A percentile compares a stretch with the other conserved stretches of the same genome.
Conservation (phyloP, 2,888 invertebrate genomes). For the Nowickia ferox region DNA sequence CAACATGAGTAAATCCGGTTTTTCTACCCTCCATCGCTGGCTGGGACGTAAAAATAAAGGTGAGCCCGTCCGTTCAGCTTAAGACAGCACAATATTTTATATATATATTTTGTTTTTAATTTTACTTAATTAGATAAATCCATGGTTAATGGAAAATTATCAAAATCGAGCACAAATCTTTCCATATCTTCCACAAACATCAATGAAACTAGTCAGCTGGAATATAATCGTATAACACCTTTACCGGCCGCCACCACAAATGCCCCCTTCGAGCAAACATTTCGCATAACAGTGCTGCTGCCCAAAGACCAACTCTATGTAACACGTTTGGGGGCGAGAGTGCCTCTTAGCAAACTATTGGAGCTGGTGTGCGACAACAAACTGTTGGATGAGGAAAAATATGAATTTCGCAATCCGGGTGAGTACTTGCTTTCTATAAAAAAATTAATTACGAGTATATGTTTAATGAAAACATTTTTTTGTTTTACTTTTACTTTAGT, state of each 20-base stretch:
- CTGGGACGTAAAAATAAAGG: slow-evolving; percentile 83
- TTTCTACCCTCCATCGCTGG: slow-evolving; percentile 83
- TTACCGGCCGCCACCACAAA: slow-evolving; percentile 81
- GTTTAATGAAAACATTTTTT: not conserved
- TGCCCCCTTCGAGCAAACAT: slow-evolving; percentile 83
- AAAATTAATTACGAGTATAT: not conserved
- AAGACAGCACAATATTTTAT: not conserved
- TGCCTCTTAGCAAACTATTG: slow-evolving; percentile 88
- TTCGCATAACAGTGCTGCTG: slow-evolving; percentile 86
- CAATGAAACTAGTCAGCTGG: slow-evolving; percentile 83
- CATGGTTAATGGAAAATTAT: slow-evolving; percentile 79
- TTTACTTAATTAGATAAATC: slow-evolving; percentile 75
- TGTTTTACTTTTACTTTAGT: slow-evolving; percentile 73
- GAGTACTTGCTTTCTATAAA: slow-evolving; percentile 54
- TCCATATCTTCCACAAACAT: slow-evolving; percentile 79
- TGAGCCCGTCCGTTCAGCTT: slow-evolving; percentile 72
- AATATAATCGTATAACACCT: slow-evolving; percentile 83
- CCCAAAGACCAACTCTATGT: slow-evolving; percentile 92
- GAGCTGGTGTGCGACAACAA: slow-evolving; percentile 90
- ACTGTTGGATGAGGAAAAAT: slow-evolving; percentile 88
- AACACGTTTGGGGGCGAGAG: slow-evolving; percentile 88
- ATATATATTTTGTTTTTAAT: not conserved
- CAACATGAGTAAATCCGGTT: slow-evolving; percentile 82
- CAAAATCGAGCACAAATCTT: slow-evolving; percentile 81
- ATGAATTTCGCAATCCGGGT: slow-evolving; percentile 91